Evolutionary conservation across 2,797 vertebrate genomes (phyloP).

Genomic region (Notolabrus celidotus): DNA sequence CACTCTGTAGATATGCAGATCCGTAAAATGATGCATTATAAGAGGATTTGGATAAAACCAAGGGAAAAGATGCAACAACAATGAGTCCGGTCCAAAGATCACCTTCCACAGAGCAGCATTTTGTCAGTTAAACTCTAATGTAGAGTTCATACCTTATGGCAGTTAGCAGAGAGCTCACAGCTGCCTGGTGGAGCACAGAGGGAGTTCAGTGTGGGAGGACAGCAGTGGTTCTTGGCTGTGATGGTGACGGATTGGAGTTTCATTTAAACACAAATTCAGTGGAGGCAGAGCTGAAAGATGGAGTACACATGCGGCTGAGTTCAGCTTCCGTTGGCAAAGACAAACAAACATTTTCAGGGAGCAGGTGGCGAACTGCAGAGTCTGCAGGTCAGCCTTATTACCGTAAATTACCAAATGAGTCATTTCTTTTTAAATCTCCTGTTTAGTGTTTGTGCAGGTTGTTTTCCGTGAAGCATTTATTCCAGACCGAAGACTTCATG

Average conservation of each 20-base stretch:
- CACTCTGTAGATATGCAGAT: background rate
- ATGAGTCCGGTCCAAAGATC: background rate
- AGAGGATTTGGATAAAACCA: background rate
- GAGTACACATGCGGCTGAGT: background rate
- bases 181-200: background rate
- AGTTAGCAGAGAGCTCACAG: background rate
- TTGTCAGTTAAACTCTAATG: background rate
- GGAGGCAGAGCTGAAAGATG: conserved; percentile 1
- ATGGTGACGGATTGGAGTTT: conserved; percentile 3
- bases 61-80: background rate
- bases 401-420: background rate
- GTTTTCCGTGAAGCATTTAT: background rate
- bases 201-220: conserved; percentile 2
- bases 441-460: background rate
- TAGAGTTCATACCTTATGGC: background rate
- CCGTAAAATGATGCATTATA: background rate
- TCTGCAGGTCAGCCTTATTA: background rate
- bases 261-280: background rate
- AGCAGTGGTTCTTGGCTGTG: background rate
- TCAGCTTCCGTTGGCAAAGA: background rate
- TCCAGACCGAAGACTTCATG: background rate
- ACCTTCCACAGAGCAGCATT: background rate
- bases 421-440: no score
- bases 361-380: background rate
- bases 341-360: background rate